Percentiles rank a stretch among this genome's conserved stretches.
Evolutionary conservation across 2,797 vertebrate species (phyloP).

Genomic region (Hypotaenidia philippensis): DNA sequence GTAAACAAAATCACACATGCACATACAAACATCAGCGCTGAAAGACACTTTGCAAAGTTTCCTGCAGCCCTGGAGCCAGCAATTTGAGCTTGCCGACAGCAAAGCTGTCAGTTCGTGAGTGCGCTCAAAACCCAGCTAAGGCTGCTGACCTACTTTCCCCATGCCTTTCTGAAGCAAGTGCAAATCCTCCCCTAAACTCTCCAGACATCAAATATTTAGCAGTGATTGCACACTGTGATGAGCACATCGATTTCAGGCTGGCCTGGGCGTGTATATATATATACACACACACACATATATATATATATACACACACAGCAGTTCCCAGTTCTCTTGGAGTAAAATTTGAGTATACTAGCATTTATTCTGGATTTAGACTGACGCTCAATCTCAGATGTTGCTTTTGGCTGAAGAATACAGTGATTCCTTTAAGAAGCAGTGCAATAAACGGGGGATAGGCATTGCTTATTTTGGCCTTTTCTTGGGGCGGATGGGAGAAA

Average conservation of each 20-base stretch:
- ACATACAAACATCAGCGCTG: not conserved
- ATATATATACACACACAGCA: not conserved
- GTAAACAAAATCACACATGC: constrained; percentile 48
- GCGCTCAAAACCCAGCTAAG: constrained; percentile 1
- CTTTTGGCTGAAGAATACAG: not conserved
- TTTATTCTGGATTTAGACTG: not conserved
- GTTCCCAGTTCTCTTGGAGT: not conserved
- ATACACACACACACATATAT: no score
- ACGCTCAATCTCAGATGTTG: not conserved
- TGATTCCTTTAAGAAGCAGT: not conserved
- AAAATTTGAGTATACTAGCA: not conserved
- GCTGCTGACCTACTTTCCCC: constrained; percentile 58
- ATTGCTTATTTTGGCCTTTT: not conserved
- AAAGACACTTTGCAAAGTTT: constrained; percentile 28
- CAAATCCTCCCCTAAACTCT: constrained; percentile 24
- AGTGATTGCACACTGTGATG: not conserved
- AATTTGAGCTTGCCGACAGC: not conserved
- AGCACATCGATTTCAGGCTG: not conserved
- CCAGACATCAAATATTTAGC: constrained; percentile 53
- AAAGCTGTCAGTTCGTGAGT: not conserved
- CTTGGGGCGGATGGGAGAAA: not conserved
- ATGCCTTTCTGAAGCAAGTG: not conserved
- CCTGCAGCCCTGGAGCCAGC: not conserved
- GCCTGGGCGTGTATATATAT: not conserved
- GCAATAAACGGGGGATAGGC: not conserved